phyloP scores from a whole-genome alignment of 2,888 invertebrate species.

The Tridacna crocea region DNA sequence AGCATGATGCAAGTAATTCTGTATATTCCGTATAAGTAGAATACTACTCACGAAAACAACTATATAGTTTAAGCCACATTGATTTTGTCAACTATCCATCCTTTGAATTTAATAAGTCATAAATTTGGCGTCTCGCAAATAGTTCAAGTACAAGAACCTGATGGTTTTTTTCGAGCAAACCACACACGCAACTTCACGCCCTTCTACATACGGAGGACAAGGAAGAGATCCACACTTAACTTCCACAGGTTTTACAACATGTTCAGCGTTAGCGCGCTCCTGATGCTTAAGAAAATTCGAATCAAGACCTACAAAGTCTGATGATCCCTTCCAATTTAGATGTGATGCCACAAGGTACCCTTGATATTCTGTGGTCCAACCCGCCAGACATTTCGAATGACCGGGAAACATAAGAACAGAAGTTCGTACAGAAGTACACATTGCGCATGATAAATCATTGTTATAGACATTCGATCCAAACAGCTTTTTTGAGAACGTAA shows the following conservation, averaged over 20 bases:
- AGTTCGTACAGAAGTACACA: slow-evolving; percentile 22
- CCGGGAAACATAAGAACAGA: slow-evolving; percentile 39
- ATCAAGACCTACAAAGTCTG: slow-evolving; percentile 40
- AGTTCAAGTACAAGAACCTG: no score
- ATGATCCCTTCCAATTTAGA: slow-evolving; percentile 8
- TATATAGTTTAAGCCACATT: no score
- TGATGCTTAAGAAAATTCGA: slow-evolving; percentile 13
- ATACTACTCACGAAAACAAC: no score
- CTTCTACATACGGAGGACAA: slow-evolving; percentile 10
- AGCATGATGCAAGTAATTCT: no score
- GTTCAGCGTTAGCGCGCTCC: slow-evolving; percentile 13
- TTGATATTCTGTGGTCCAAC: slow-evolving; percentile 29
- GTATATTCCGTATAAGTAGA: no score
- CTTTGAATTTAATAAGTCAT: no score
- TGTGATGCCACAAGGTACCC: slow-evolving; percentile 22
- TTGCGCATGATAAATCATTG: slow-evolving; percentile 32
- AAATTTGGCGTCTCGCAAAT: no score
- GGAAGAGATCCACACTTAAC: slow-evolving; percentile 24
- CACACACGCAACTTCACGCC: slow-evolving; percentile 13
- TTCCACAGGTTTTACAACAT: slow-evolving; percentile 32
- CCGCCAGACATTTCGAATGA: slow-evolving; percentile 20
- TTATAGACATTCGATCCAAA: slow-evolving; percentile 24
- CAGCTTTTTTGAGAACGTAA: neutral
- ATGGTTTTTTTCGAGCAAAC: neutral
- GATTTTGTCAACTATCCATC: no score